A percentile compares a stretch with the other conserved stretches of the same genome.
Conservation (phyloP, 2,113 vertebrate genomes). For the Ceyx melanurus region DNA sequence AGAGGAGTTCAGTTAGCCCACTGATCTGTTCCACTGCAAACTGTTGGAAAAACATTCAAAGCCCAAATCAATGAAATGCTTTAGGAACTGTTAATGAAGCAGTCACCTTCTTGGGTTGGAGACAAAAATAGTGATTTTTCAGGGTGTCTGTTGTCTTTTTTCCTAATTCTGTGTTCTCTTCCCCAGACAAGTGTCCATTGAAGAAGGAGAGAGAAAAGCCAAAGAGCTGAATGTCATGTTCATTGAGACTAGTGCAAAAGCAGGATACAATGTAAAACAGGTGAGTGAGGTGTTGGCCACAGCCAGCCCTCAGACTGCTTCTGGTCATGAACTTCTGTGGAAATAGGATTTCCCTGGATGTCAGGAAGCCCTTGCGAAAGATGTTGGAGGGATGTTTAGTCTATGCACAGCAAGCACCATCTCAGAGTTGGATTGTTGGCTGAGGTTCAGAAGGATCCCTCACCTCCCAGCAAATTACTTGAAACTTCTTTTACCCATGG, state of each 20-base stretch:
- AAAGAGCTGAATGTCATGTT: slow-evolving; percentile 99
- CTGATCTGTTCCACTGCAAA: neutral
- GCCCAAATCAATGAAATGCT: neutral
- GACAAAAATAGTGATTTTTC: neutral
- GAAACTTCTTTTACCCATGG: neutral
- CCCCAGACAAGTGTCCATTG: slow-evolving; percentile 96
- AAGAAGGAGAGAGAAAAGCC: slow-evolving; percentile 99
- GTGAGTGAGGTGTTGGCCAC: slow-evolving; percentile 74
- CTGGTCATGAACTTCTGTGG: rapidly evolving
- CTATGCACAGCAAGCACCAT: rapidly evolving
- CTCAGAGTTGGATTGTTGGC: neutral
- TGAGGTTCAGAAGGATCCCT: neutral
- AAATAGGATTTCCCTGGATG: rapidly evolving
- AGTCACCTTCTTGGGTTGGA: neutral
- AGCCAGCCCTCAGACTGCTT: rapidly evolving
- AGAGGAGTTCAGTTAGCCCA: no score
- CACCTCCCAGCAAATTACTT: neutral
- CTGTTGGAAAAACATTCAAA: no score
- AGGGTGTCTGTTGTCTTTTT: neutral
- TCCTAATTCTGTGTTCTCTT: slow-evolving; percentile 50
- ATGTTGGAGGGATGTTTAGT: neutral
- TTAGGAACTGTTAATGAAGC: neutral
- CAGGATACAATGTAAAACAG: slow-evolving; percentile 99
- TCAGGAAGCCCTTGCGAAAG: neutral
- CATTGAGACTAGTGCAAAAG: slow-evolving; percentile 99